Percentiles rank a stretch among this genome's conserved stretches.
These are phyloP conservation scores for Meliscaeva auricollis DNA, from an alignment of 2,888 invertebrate genomes.

Conservation along the genomic window DNA sequence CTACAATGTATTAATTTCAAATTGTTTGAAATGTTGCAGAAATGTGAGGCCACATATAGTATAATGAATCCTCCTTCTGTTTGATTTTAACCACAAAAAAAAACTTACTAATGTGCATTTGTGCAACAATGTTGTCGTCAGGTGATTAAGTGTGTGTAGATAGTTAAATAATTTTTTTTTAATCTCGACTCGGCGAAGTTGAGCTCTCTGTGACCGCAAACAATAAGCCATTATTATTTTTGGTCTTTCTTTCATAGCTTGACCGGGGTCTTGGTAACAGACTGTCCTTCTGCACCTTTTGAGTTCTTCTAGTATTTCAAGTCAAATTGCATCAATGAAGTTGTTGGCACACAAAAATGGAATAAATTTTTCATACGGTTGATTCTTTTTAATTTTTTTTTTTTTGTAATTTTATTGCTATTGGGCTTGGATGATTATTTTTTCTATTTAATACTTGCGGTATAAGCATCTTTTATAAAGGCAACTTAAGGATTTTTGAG, in stretches of 20 bases:
- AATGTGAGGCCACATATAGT: background rate
- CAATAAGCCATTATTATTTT: constrained; percentile 34
- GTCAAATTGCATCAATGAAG: constrained; percentile 70
- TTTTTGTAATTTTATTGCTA: constrained; percentile 1
- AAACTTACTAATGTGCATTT: constrained; percentile 2
- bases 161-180: constrained; percentile 55
- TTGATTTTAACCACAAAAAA: constrained; percentile 6
- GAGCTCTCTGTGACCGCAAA: constrained; percentile 33
- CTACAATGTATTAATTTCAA: constrained; percentile 6
- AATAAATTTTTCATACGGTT: constrained; percentile 42
- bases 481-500: background rate
- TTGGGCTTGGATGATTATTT: constrained; percentile 1
- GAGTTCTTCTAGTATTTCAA: constrained; percentile 25
- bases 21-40: constrained; percentile 27
- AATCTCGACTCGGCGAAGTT: background rate
- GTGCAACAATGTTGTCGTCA: constrained; percentile 39
- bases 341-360: constrained; percentile 69
- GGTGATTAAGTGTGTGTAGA: constrained; percentile 66
- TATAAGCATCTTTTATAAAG: background rate
- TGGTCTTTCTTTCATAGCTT: constrained; percentile 14
- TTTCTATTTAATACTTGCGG: background rate
- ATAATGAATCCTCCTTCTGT: constrained; percentile 44
- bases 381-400: constrained; percentile 5
- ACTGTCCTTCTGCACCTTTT: constrained; percentile 6
- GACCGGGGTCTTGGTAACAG: constrained; percentile 6